Percentiles rank a stretch among this genome's conserved stretches.
These are phyloP conservation scores for Phaethornis superciliosus DNA, from an alignment of 2,113 vertebrate genomes.

Conservation along the genomic window DNA sequence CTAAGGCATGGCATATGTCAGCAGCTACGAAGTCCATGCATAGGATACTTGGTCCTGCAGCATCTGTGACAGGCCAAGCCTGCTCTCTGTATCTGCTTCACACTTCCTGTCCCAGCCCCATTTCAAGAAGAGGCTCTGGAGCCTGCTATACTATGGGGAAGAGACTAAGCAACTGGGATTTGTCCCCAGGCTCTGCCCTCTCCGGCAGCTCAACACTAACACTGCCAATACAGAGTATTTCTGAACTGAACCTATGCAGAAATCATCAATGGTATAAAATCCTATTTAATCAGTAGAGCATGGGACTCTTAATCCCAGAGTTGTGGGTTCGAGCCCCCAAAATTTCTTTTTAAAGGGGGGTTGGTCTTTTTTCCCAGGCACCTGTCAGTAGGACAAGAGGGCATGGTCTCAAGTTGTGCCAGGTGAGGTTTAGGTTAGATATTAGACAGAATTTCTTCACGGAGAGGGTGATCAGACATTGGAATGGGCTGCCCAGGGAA, in stretches of 20 bases:
- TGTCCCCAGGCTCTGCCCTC: neutral
- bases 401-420: no score
- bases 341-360: no score
- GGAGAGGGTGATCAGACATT: no score
- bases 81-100: neutral
- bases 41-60: neutral
- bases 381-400: no score
- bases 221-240: neutral
- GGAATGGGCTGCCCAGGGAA: no score
- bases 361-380: no score
- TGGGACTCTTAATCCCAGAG: no score
- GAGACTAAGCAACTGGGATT: neutral
- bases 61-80: neutral
- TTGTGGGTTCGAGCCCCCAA: no score
- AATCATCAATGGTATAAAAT: neutral
- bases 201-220: neutral
- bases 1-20: rapidly evolving
- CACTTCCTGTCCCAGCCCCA: neutral
- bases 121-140: neutral
- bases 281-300: no score
- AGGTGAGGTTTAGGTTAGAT: no score
- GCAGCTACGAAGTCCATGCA: rapidly evolving
- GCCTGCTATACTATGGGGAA: neutral
- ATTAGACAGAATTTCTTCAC: no score
- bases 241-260: neutral